These are phyloP conservation scores for Cephus sareptanus DNA, from an alignment of 2,888 invertebrate species.

Conservation along the genomic window DNA sequence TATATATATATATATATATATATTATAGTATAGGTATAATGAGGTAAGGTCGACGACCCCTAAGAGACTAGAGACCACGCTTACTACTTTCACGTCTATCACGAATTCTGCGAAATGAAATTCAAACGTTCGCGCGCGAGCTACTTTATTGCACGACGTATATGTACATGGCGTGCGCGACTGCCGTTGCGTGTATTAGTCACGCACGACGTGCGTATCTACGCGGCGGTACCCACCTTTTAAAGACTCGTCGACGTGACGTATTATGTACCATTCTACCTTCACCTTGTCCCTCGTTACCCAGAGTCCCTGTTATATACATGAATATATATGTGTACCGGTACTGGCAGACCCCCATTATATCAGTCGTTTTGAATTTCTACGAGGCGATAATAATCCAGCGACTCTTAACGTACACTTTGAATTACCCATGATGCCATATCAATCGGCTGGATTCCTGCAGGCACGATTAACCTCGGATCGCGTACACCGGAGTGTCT, in stretches of 20 bases:
- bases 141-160: not conserved
- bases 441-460: not conserved
- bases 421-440: not conserved
- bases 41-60: not conserved
- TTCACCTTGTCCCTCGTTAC: not conserved
- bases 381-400: not conserved
- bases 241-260: not conserved
- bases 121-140: conserved; percentile 15
- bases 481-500: not conserved
- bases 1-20: not conserved
- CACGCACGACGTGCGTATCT: not conserved
- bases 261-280: not conserved
- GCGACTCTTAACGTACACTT: not conserved
- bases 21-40: not conserved
- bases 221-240: not conserved
- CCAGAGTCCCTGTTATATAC: not conserved
- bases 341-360: not conserved
- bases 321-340: not conserved
- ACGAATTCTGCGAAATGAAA: conserved; percentile 44
- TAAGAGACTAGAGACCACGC: not conserved
- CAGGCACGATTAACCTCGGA: not conserved
- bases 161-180: not conserved
- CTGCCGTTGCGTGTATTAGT: not conserved
- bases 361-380: not conserved
- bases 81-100: conserved; percentile 43